Evolutionary conservation across 2,113 vertebrate species (phyloP).

Genomic region (Alectura lathami): DNA sequence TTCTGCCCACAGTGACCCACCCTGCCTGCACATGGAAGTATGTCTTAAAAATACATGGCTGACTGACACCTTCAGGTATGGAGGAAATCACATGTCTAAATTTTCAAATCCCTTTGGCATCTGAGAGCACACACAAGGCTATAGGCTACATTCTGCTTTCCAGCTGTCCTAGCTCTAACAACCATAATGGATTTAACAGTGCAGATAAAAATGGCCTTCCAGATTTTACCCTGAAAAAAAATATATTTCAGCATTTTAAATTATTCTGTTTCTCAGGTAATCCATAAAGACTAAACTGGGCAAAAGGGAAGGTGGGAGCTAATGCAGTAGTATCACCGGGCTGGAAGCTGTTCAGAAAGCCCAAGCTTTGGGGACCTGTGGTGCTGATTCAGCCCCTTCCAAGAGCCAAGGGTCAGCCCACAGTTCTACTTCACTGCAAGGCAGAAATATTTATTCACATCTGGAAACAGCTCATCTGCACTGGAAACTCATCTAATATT

Average conservation of each 20-base stretch:
- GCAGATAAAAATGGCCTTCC: not conserved
- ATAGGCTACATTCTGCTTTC: conserved; percentile 15
- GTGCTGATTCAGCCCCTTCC: conserved; percentile 62
- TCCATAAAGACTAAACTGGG: conserved; percentile 41
- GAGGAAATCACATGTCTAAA: conserved; percentile 29
- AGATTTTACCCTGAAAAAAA: not conserved
- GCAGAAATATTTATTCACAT: conserved; percentile 68
- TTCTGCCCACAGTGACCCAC: not conserved
- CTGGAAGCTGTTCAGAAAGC: conserved; percentile 14
- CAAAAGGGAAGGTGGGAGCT: conserved; percentile 47
- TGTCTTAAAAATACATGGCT: conserved; percentile 19
- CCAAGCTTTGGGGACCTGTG: conserved; percentile 36
- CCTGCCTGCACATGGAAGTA: not conserved
- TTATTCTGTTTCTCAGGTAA: conserved; percentile 39
- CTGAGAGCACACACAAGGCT: not conserved
- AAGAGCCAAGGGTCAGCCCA: conserved; percentile 56
- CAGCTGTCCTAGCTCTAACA: conserved; percentile 19
- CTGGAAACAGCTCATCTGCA: conserved; percentile 45
- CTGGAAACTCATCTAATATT: conserved; percentile 23
- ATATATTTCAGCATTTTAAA: not conserved
- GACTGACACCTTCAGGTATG: not conserved
- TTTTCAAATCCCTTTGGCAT: conserved; percentile 33
- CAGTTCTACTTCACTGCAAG: conserved; percentile 57
- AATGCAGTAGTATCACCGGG: not conserved
- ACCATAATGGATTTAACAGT: conserved; percentile 44